phyloP scores from a whole-genome alignment of 2,797 vertebrate genomes.

The Pangasius mekongensis region DNA sequence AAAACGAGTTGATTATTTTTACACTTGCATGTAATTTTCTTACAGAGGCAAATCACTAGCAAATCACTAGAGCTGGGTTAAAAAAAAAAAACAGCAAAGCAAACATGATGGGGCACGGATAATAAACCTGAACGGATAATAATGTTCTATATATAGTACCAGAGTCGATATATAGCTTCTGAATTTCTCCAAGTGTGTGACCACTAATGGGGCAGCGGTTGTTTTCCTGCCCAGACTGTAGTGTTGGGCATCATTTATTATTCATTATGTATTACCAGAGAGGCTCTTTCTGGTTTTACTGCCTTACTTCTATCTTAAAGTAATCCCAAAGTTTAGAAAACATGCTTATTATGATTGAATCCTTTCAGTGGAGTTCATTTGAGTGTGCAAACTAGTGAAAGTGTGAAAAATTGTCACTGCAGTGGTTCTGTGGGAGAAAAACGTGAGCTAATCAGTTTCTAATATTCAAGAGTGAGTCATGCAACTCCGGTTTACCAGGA shows the following conservation, averaged over 20 bases:
- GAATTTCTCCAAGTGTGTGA: slow-evolving; percentile 10
- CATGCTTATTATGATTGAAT: background rate
- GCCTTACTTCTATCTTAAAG: background rate
- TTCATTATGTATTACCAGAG: slow-evolving; percentile 13
- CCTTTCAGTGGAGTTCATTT: background rate
- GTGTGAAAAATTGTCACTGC: background rate
- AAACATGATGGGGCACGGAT: background rate
- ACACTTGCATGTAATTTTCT: background rate
- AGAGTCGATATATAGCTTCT: slow-evolving; percentile 13
- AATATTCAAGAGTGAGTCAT: background rate
- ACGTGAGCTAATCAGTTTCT: background rate
- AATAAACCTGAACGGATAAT: background rate
- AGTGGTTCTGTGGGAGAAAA: background rate
- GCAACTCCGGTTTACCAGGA: background rate
- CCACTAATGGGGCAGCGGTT: slow-evolving; percentile 22
- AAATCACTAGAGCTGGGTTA: background rate
- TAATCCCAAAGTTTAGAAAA: background rate
- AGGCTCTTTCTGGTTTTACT: slow-evolving; percentile 8
- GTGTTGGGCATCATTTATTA: slow-evolving; percentile 29
- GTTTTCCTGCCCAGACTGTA: slow-evolving; percentile 23
- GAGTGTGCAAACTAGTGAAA: background rate
- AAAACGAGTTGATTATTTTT: background rate
- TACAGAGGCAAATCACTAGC: background rate
- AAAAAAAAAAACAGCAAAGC: background rate
- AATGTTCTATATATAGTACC: background rate